These are phyloP conservation scores for Aphelocoma coerulescens DNA, from an alignment of 2,113 vertebrate species.

Conservation along the genomic window DNA sequence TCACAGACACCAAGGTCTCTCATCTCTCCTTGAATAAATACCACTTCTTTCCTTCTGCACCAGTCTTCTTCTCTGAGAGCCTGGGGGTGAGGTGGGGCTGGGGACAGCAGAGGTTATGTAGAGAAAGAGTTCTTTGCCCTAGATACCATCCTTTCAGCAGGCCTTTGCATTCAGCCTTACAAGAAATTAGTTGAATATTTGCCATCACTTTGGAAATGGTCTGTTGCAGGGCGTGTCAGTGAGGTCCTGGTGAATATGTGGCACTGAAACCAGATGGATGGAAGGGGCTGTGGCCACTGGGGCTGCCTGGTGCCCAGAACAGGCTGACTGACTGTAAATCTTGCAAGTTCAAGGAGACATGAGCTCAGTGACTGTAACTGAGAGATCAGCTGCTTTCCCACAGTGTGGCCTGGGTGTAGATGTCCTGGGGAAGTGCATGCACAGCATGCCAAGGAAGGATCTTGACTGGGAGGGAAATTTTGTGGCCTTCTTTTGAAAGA, in stretches of 20 bases:
- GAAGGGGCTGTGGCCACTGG: not conserved
- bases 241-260: not conserved
- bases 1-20: not conserved
- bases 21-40: not conserved
- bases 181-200: not conserved
- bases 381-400: not conserved
- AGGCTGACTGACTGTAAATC: not conserved
- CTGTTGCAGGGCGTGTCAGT: not conserved
- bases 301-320: not conserved
- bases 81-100: not conserved
- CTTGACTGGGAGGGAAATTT: not conserved
- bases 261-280: not conserved
- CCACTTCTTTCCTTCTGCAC: not conserved
- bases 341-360: rapidly evolving
- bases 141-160: not conserved
- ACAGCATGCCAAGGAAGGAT: not conserved
- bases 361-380: not conserved
- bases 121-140: not conserved
- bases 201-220: not conserved
- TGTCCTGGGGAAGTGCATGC: not conserved
- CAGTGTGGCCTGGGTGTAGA: not conserved
- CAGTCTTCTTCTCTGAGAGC: not conserved
- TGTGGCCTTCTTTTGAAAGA: not conserved
- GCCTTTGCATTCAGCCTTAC: not conserved
- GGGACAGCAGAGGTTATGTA: not conserved